Base-by-base conservation (phyloP, 2,888 invertebrate species). In the Endotricha flammealis region DNA sequence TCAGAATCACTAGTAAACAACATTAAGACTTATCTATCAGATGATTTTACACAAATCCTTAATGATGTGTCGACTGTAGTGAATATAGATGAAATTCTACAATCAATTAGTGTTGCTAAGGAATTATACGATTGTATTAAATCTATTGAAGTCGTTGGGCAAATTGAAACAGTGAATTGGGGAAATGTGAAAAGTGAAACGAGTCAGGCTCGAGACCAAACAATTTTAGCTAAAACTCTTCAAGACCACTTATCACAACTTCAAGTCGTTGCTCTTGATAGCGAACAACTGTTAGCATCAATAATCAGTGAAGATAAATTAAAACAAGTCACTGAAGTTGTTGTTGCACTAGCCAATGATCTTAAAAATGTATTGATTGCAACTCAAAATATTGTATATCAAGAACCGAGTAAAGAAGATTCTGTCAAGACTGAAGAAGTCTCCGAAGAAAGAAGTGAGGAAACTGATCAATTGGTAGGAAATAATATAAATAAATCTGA, bases 1-100 rank as follows among this genome's bases (percentile, higher is more conserved):
- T 36, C 54, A 58, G 57, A 55, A 42, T 48, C 42, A 41, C 45
- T 58, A 12, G 17, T 42, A 42, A 49, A 52, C 29, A 46, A 41
- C 27, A 45, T 51, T 41, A 32, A 54, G 16, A 33, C 11, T 7
- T 51, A 47, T 35, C 41, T 49, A 39, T 44, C 49, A 9, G 37
- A 41, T 4, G 40, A 42, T 7, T 12, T 39, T 23, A 13, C 28
- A 14, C 32, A 39, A 39, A 25, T 38, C 4, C 1, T 41, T 3
- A 36, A 37, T 23, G 31, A 39, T 25, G 31, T 40, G 14, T 34
- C 40, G 1, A n/a, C 13, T 24, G 3, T 23, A 1, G 8, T 29
- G 10, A 14, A 32, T 7, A 10, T 36, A 16, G 10, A 36, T 14
- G 34, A 24, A 11, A 4, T 41, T 3, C 27, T 22, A 9, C 11